These are phyloP conservation scores for Pelusios castaneus DNA, from an alignment of 2,113 vertebrate genomes.

Conservation along the genomic window DNA sequence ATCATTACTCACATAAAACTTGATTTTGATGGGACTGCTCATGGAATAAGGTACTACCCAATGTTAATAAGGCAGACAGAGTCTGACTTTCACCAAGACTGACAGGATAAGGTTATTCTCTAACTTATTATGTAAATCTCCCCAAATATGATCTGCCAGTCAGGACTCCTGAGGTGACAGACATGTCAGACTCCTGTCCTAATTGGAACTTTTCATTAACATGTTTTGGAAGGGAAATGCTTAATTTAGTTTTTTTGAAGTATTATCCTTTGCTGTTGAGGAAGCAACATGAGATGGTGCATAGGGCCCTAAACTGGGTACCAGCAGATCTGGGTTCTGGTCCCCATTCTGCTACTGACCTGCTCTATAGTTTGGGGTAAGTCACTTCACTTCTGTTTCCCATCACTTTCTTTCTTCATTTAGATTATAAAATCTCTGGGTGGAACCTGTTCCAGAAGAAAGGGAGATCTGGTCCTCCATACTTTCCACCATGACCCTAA, in stretches of 20 bases:
- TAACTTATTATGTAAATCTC: not conserved
- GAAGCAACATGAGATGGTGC: not conserved
- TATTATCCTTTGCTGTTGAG: not conserved
- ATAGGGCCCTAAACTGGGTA: not conserved
- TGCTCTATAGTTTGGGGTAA: not conserved
- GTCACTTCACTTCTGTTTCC: not conserved
- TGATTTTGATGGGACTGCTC: not conserved
- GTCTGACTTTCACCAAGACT: not conserved
- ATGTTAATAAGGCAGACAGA: not conserved
- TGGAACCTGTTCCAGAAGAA: no score
- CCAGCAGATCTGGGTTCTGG: not conserved
- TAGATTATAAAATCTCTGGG: not conserved
- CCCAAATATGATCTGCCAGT: not conserved
- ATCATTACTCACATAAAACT: not conserved
- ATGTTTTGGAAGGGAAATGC: not conserved
- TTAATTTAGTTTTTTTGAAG: not conserved
- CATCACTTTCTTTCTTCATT: not conserved
- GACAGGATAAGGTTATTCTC: not conserved
- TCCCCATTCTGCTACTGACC: not conserved
- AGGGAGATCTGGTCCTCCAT: no score
- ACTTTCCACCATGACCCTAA: no score
- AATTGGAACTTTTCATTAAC: not conserved
- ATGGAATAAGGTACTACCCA: not conserved
- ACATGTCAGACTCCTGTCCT: not conserved
- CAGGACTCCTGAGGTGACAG: not conserved